Conservation (phyloP, 1,140 invertebrate genomes). For the Pogonus chalceus region DNA sequence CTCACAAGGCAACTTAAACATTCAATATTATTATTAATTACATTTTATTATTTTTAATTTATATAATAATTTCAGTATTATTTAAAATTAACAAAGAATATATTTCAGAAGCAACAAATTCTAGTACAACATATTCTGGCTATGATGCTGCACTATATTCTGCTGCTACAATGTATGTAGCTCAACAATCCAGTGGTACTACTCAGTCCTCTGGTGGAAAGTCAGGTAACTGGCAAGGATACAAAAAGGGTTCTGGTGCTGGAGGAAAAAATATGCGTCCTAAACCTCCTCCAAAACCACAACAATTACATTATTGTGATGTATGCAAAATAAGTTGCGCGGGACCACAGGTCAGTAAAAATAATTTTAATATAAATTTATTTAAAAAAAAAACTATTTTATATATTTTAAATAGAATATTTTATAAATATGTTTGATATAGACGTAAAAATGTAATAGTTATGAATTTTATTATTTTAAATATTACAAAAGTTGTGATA, state of each 20-base stretch:
- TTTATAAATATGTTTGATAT: too few species aligned
- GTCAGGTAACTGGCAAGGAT: slow-evolving; percentile 57
- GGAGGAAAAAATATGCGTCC: slow-evolving; percentile 53
- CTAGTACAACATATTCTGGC: slow-evolving; percentile 60
- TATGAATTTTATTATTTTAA: too few species aligned
- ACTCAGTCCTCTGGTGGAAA: slow-evolving; percentile 38
- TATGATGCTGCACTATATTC: slow-evolving; percentile 90
- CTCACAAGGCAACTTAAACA: too few species aligned
- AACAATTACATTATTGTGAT: slow-evolving; percentile 89
- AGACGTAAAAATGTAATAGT: too few species aligned
- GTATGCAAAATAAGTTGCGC: slow-evolving; percentile 97
- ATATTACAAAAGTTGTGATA: too few species aligned
- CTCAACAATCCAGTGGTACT: slow-evolving; percentile 57
- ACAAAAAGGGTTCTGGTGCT: slow-evolving; percentile 56
- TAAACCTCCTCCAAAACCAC: slow-evolving; percentile 77
- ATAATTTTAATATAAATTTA: too few species aligned
- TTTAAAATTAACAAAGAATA: too few species aligned
- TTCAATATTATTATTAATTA: too few species aligned
- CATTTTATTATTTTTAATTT: background rate
- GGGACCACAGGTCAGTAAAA: slow-evolving; percentile 63
- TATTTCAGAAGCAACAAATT: slow-evolving; percentile 40
- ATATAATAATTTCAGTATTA: background rate
- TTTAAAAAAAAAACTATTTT: too few species aligned
- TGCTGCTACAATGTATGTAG: slow-evolving; percentile 85
- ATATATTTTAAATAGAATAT: too few species aligned